A percentile compares a stretch with the other conserved stretches of the same genome.
Conservation (phyloP, 2,797 vertebrate species). For the Scolopax rusticola region DNA sequence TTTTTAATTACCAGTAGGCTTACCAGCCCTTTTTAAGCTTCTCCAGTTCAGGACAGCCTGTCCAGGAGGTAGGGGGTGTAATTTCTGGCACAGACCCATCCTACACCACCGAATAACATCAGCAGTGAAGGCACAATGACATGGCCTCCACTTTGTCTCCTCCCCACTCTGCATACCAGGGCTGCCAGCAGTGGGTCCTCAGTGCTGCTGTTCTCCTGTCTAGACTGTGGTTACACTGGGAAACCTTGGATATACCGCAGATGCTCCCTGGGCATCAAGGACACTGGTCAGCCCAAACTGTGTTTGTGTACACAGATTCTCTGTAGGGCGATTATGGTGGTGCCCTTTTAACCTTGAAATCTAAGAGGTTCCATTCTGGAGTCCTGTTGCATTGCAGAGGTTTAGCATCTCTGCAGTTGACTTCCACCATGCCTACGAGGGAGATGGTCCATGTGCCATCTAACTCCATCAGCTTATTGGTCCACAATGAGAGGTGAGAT, state of each 20-base stretch:
- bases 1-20: not conserved
- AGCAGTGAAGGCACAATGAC: not conserved
- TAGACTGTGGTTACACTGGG: not conserved
- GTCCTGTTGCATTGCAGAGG: not conserved
- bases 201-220: not conserved
- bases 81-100: not conserved
- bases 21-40: not conserved
- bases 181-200: not conserved
- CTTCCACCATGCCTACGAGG: not conserved
- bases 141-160: not conserved
- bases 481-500: not conserved
- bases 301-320: not conserved
- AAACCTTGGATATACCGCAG: not conserved
- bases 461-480: not conserved
- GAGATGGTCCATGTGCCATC: not conserved
- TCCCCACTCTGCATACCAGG: not conserved
- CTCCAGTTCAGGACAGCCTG: not conserved
- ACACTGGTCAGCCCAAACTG: not conserved
- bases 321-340: rapidly evolving
- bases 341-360: not conserved
- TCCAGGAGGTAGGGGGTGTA: not conserved
- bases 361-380: not conserved
- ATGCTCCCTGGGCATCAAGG: not conserved
- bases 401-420: not conserved
- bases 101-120: not conserved